Evolutionary conservation across 2,797 vertebrate species (phyloP), one percentile per base, ranked within the genome.

Genomic region (Nothura maculosa): DNA sequence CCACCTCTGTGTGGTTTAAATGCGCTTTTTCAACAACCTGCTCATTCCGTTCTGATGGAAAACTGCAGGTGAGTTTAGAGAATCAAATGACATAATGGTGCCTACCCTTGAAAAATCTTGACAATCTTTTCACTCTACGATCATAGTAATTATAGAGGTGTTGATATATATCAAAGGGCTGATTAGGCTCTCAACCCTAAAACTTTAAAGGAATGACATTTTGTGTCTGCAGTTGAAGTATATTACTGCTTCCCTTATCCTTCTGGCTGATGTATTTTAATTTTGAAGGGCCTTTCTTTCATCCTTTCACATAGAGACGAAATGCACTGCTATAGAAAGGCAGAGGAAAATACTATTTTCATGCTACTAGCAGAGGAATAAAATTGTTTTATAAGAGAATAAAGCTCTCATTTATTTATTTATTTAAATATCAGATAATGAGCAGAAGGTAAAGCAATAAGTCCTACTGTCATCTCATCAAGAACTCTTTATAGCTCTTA

Each of bases 281-380:
- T 69, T 79, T 12, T 16, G 18, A 17, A 32, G 20, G 20, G 47
- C 20, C 47, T 61, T 81, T 13, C 10, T 3, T 85, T 8, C 48
- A 1, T 40, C 1, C 0, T 55, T 3, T 3, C 6, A 4, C 5
- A 10, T 22, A 9, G 15, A 43, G 28, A 52, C 27, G 5, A 61
- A 36, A 1, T 27, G 9, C n/a, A 14, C 77, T 90, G 3, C 36
- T 86, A 8, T 74, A 74, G 12, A 69, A 81, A 77, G 14, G 22
- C 1, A 0, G 52, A 45, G 11, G 61, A 84, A 81, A 73, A 81
- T 38, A 54, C 9, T 52, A 18, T 1, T 32, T 4, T 27, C 32
- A 1, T n/a, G 36, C 7, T 20, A 21, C 36, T 8, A 66, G 34
- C 67, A 81, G 42, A 20, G n/a, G 12, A 48, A 18, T 8, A 70